These are phyloP conservation scores for Melanotaenia parkinsoni DNA, from an alignment of 2,797 vertebrate genomes.

Conservation along the genomic window DNA sequence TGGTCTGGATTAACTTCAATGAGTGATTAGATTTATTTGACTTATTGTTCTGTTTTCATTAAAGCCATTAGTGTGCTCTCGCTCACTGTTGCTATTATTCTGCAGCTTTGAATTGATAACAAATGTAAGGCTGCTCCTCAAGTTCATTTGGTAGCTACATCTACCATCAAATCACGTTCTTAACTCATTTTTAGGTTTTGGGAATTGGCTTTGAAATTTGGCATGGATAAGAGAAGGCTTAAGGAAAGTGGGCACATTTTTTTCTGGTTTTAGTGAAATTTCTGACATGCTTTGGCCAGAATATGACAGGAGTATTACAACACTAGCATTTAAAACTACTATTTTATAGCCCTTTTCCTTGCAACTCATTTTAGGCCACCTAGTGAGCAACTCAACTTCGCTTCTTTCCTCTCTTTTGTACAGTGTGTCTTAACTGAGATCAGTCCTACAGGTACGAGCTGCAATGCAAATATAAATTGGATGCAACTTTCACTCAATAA, in stretches of 20 bases:
- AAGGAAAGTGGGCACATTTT: too few relatives aligned
- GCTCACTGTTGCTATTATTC: slow-evolving; percentile 22
- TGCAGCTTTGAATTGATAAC: slow-evolving; percentile 40
- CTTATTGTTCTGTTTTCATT: slow-evolving; percentile 15
- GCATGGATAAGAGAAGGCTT: too few relatives aligned
- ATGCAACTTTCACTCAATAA: neutral
- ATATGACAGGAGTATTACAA: too few relatives aligned
- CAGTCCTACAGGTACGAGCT: neutral
- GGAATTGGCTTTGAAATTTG: slow-evolving; percentile 27
- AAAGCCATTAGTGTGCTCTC: slow-evolving; percentile 20
- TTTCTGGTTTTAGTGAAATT: too few relatives aligned
- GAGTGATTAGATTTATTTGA: slow-evolving; percentile 18
- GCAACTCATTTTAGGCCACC: too few relatives aligned
- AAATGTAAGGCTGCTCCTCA: slow-evolving; percentile 48
- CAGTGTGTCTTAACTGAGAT: neutral
- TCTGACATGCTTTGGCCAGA: too few relatives aligned
- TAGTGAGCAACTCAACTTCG: too few relatives aligned
- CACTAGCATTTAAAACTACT: neutral
- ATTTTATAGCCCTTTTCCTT: too few relatives aligned
- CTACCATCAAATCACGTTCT: slow-evolving; percentile 33
- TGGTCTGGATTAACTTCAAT: neutral
- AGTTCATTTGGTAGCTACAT: slow-evolving; percentile 46
- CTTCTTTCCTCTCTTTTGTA: too few relatives aligned
- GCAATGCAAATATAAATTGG: neutral
- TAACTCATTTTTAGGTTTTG: slow-evolving; percentile 15